Percentiles rank a stretch among this genome's conserved stretches.
phyloP scores from a whole-genome alignment of 1,140 invertebrate genomes.

The Aphelenchoides fujianensis region DNA sequence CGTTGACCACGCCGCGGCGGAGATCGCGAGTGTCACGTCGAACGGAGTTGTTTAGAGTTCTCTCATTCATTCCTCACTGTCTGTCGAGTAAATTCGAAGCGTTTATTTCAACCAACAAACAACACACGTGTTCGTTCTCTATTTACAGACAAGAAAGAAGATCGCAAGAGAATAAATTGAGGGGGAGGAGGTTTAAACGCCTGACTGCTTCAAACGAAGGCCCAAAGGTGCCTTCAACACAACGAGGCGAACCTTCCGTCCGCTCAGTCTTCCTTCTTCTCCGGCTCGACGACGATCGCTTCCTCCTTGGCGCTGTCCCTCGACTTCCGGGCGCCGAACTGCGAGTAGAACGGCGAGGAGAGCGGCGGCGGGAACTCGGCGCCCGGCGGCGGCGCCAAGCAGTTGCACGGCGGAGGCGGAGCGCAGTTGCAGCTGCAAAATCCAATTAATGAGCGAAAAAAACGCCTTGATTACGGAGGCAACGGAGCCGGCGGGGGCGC shows the following conservation, averaged over 20 bases:
- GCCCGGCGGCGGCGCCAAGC: not conserved
- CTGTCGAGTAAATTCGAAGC: not conserved
- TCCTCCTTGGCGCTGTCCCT: not conserved
- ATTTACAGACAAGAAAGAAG: not conserved
- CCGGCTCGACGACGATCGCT: not conserved
- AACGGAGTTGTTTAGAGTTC: conserved; percentile 3
- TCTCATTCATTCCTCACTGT: not conserved
- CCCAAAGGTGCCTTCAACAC: no score
- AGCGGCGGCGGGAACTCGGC: not conserved
- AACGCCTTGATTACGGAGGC: not conserved
- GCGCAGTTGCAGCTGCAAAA: not conserved
- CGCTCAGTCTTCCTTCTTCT: not conserved
- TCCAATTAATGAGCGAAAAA: no score
- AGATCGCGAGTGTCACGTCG: not conserved
- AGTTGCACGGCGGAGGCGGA: not conserved
- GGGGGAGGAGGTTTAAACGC: no score
- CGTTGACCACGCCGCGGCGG: not conserved
- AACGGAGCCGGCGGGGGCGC: not conserved
- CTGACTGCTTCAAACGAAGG: no score
- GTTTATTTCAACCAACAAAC: not conserved
- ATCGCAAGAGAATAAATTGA: not conserved
- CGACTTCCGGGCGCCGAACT: conserved; percentile 3
- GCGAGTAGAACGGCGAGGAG: not conserved
- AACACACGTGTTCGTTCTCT: not conserved
- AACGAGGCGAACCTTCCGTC: not conserved